These are phyloP conservation scores for Oenanthe melanoleuca DNA, from an alignment of 2,113 vertebrate species.

Conservation along the genomic window DNA sequence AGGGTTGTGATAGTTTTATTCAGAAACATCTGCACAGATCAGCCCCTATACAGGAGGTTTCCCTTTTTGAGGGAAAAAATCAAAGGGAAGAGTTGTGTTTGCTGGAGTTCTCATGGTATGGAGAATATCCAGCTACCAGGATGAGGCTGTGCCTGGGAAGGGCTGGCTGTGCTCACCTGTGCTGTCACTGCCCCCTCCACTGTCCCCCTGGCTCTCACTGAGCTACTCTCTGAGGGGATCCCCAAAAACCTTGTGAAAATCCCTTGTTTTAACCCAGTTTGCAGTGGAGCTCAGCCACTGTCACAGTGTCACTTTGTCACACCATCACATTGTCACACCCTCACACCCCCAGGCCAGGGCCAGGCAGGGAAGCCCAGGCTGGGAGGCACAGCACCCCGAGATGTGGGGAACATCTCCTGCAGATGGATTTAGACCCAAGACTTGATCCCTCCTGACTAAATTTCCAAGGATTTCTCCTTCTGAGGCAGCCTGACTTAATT, in stretches of 20 bases:
- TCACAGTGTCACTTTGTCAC: not conserved
- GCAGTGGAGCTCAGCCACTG: not conserved
- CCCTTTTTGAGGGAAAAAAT: not conserved
- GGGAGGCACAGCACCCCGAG: not conserved
- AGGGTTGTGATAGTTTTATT: not conserved
- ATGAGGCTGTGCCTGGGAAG: not conserved
- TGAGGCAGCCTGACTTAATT: not conserved
- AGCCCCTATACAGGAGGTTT: not conserved
- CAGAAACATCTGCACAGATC: not conserved
- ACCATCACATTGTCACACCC: not conserved
- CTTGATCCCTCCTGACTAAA: fast-evolving
- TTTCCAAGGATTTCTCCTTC: not conserved
- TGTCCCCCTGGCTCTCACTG: too few relatives aligned
- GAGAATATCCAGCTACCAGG: not conserved
- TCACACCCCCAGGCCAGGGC: not conserved
- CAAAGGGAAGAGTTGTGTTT: not conserved
- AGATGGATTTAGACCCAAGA: too few relatives aligned
- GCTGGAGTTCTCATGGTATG: fast-evolving
- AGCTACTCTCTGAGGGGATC: not conserved
- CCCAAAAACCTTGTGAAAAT: not conserved
- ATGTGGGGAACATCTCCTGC: not conserved
- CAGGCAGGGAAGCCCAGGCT: not conserved
- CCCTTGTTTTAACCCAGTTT: not conserved
- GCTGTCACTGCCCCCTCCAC: not conserved
- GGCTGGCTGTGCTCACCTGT: not conserved